Conservation (phyloP, 2,888 invertebrate species). For the Nineta flava region DNA sequence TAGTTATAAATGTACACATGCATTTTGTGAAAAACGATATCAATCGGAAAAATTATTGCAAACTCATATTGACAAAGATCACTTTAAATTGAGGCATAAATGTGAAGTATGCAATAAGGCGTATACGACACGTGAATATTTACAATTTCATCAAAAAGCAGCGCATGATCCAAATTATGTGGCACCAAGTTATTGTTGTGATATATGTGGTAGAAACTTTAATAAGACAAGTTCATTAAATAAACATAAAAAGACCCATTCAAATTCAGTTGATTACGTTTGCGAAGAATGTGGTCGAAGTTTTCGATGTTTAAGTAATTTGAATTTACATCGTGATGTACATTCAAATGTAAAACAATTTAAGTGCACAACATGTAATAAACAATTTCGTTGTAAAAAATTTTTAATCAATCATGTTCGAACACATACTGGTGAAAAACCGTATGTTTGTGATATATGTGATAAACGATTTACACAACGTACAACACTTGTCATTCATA, state of each 20-base stretch:
- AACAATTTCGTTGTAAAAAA: not conserved
- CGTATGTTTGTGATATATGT: constrained; percentile 22
- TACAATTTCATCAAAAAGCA: constrained; percentile 25
- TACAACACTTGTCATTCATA: constrained; percentile 18
- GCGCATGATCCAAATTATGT: constrained; percentile 5
- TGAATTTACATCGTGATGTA: not conserved
- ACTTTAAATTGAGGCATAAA: constrained; percentile 33
- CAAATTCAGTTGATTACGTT: constrained; percentile 20
- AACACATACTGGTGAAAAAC: constrained; percentile 1
- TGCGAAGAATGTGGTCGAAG: constrained; percentile 30
- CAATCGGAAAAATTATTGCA: constrained; percentile 26
- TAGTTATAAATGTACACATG: too few species aligned
- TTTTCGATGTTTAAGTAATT: constrained; percentile 15
- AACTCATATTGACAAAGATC: constrained; percentile 41
- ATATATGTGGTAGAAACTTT: constrained; percentile 8
- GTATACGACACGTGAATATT: constrained; percentile 28
- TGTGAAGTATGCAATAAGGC: constrained; percentile 14
- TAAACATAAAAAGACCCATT: constrained; percentile 7
- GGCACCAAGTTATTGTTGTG: constrained; percentile 2
- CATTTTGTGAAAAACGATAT: too few species aligned
- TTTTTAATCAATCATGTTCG: not conserved
- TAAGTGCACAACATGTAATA: not conserved
- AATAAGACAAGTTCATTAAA: constrained; percentile 8
- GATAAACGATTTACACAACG: constrained; percentile 24
- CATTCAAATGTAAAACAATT: not conserved